phyloP scores from a whole-genome alignment of 2,888 invertebrate species.

The Busseola fusca region DNA sequence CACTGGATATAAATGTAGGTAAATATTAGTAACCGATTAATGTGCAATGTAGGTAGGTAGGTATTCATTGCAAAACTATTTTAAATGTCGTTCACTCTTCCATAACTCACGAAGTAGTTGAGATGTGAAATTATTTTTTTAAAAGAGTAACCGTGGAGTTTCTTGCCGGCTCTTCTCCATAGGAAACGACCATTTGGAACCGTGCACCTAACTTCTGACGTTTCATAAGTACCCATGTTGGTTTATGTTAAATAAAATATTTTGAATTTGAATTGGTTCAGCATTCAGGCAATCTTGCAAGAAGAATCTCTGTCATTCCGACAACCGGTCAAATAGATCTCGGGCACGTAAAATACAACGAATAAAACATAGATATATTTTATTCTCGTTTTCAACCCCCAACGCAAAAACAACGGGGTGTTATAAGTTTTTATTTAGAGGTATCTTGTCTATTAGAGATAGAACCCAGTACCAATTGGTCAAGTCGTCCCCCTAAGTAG shows the following conservation, averaged over 20 bases:
- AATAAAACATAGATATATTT: background rate
- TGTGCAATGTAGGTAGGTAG: conserved; percentile 4
- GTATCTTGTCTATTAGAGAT: background rate
- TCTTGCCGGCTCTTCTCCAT: too few relatives aligned
- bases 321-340: too few relatives aligned
- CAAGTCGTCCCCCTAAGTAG: background rate
- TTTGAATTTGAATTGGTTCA: too few relatives aligned
- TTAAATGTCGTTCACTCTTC: conserved; percentile 30
- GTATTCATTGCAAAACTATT: conserved; percentile 27
- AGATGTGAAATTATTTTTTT: conserved; percentile 6
- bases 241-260: too few relatives aligned
- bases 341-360: too few relatives aligned
- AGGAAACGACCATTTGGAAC: too few relatives aligned
- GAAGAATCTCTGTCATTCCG: background rate
- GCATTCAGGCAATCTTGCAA: conserved; percentile 6
- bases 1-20: conserved; percentile 13
- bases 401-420: too few relatives aligned
- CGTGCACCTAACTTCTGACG: too few relatives aligned
- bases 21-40: conserved; percentile 32
- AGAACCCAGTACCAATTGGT: background rate
- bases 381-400: background rate
- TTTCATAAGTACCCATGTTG: too few relatives aligned
- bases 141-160: too few relatives aligned
- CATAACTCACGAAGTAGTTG: conserved; percentile 15
- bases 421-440: too few relatives aligned